Percentiles rank a stretch among this genome's conserved stretches.
Conservation (phyloP, 2,888 invertebrate species). For the Serrognathus titanus region DNA sequence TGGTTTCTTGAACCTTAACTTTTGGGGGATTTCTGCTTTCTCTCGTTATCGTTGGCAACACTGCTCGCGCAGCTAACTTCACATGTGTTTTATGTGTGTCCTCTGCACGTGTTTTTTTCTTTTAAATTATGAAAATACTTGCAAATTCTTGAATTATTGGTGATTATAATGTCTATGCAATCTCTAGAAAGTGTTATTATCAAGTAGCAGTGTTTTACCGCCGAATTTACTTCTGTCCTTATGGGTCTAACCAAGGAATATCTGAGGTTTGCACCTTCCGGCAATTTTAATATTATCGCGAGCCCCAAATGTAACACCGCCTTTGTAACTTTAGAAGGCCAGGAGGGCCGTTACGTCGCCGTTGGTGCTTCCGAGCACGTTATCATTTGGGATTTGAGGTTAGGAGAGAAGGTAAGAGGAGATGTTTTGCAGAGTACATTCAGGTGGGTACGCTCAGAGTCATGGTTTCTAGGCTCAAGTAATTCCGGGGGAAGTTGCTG, state of each 20-base stretch:
- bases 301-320: constrained; percentile 75
- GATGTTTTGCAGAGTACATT: not conserved
- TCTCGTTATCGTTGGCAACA: too few species aligned
- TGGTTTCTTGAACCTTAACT: too few species aligned
- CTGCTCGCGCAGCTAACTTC: too few species aligned
- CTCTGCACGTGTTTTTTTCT: too few species aligned
- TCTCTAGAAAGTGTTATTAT: too few species aligned
- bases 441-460: constrained; percentile 8
- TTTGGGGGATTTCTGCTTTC: too few species aligned
- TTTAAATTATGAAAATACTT: too few species aligned
- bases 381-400: constrained; percentile 88
- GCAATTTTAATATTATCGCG: constrained; percentile 84
- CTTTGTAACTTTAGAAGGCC: constrained; percentile 73
- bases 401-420: constrained; percentile 68
- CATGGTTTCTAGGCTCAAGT: constrained; percentile 63
- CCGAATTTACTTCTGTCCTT: constrained; percentile 10
- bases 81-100: too few species aligned
- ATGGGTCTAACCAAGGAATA: constrained; percentile 95
- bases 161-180: too few species aligned
- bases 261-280: constrained; percentile 78
- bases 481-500: constrained; percentile 74
- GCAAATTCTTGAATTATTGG: too few species aligned
- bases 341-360: constrained; percentile 80
- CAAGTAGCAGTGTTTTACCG: too few species aligned
- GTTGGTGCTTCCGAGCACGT: constrained; percentile 94